Conservation (phyloP, 1,140 invertebrate species). For the Drosophila littoralis region DNA sequence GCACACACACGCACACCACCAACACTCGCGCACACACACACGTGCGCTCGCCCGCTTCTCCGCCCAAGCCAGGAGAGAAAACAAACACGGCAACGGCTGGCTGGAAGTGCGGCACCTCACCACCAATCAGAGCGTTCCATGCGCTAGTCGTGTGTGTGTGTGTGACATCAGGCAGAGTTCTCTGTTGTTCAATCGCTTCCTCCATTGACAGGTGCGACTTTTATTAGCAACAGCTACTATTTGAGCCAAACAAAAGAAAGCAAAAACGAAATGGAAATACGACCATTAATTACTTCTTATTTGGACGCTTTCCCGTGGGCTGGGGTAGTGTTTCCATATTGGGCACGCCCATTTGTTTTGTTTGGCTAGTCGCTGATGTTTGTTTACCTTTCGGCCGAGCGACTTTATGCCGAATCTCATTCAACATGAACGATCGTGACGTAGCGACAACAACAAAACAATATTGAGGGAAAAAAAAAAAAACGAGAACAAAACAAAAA, state of each 20-base stretch:
- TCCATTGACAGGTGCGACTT: slow-evolving; percentile 73
- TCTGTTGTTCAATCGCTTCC: slow-evolving; percentile 28
- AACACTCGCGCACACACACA: slow-evolving; percentile 4
- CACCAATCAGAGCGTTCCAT: slow-evolving; percentile 55
- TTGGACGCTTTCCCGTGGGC: slow-evolving; percentile 29
- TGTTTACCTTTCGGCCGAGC: slow-evolving; percentile 64
- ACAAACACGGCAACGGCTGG: slow-evolving; percentile 16
- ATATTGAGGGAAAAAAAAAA: background rate
- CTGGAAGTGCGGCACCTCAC: slow-evolving; percentile 49
- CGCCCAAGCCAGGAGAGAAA: slow-evolving; percentile 48
- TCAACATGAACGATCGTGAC: slow-evolving; percentile 34
- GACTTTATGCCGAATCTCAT: slow-evolving; percentile 36
- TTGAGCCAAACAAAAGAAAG: slow-evolving; percentile 64
- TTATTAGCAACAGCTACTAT: slow-evolving; percentile 32
- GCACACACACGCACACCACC: slow-evolving; percentile 10
- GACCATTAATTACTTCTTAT: slow-evolving; percentile 62
- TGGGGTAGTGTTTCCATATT: slow-evolving; percentile 41
- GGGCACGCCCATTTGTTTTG: slow-evolving; percentile 77
- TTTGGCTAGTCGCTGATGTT: slow-evolving; percentile 71
- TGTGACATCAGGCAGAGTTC: slow-evolving; percentile 2
- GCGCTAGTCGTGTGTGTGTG: slow-evolving; percentile 23
- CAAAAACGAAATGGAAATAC: slow-evolving; percentile 74
- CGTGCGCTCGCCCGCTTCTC: slow-evolving; percentile 23
- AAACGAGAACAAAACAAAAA: background rate
- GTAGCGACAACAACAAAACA: slow-evolving; percentile 21